These are phyloP conservation scores for Scylla paramamosain DNA, from an alignment of 1,140 invertebrate species.

Conservation along the genomic window DNA sequence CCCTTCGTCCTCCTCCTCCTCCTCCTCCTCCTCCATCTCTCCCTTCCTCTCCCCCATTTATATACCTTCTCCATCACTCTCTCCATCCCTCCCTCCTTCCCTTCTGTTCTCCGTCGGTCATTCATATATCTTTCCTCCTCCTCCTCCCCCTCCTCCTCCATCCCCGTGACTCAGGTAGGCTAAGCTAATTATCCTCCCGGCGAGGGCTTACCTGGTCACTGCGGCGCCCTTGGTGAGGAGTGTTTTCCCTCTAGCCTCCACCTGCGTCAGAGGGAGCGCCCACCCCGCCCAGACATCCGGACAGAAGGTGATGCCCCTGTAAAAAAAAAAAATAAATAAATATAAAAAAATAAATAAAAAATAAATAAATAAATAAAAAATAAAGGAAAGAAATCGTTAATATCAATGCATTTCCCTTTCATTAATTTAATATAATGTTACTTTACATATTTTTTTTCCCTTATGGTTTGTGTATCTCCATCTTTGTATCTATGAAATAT, in stretches of 20 bases:
- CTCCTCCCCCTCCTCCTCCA: background rate
- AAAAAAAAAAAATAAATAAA: no score
- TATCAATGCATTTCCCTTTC: no score
- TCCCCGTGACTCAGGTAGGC: constrained; percentile 1
- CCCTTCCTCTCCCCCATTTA: background rate
- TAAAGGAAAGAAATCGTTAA: no score
- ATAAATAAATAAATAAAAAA: no score
- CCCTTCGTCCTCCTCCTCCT: background rate
- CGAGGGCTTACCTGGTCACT: background rate
- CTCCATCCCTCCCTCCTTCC: constrained; percentile 24
- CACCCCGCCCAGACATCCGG: background rate
- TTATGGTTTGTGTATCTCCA: no score
- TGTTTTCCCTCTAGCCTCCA: background rate
- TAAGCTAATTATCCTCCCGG: background rate
- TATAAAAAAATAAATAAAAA: no score
- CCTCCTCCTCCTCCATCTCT: background rate
- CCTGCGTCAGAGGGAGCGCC: background rate
- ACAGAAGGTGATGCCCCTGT: no score
- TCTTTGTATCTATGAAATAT: no score
- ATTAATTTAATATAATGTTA: no score
- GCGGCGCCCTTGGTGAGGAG: background rate
- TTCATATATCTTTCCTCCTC: constrained; percentile 1
- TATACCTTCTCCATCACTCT: background rate
- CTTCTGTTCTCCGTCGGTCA: background rate
- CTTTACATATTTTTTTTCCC: no score